Evolutionary conservation across 2,113 vertebrate species (phyloP).

Genomic region (Azemiops feae): DNA sequence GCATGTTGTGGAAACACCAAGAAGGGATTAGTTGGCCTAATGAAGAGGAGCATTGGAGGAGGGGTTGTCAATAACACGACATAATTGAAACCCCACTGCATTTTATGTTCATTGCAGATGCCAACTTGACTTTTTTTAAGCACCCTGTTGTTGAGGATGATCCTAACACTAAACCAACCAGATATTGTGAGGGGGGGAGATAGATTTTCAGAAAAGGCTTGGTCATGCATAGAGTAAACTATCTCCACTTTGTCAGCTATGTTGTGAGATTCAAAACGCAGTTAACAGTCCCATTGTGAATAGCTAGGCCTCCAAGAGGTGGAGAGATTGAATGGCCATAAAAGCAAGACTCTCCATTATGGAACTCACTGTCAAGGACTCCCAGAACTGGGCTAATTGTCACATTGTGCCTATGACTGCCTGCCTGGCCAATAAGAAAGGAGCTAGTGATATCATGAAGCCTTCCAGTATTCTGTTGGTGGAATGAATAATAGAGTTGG

Average conservation of each 20-base stretch:
- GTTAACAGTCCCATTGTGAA: not conserved
- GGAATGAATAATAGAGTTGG: not conserved
- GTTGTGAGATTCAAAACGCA: not conserved
- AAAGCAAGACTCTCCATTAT: not conserved
- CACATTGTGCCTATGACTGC: not conserved
- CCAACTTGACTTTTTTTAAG: not conserved
- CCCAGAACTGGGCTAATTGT: not conserved
- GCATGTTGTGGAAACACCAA: not conserved
- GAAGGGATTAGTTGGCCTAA: not conserved
- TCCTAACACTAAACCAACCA: not conserved
- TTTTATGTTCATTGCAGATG: not conserved
- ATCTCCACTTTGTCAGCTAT: not conserved
- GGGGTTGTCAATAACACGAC: not conserved
- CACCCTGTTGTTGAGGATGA: not conserved
- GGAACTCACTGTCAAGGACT: not conserved
- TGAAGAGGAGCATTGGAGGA: not conserved
- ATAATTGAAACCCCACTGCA: not conserved
- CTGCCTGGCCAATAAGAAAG: not conserved
- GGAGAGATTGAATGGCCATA: not conserved
- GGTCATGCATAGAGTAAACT: not conserved
- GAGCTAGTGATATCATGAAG: not conserved
- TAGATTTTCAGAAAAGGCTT: not conserved
- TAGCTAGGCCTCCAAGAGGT: not conserved
- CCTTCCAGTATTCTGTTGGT: not conserved
- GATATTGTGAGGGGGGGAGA: not conserved